phyloP scores from a whole-genome alignment of 2,888 invertebrate genomes.

The Amphipoea oculea region DNA sequence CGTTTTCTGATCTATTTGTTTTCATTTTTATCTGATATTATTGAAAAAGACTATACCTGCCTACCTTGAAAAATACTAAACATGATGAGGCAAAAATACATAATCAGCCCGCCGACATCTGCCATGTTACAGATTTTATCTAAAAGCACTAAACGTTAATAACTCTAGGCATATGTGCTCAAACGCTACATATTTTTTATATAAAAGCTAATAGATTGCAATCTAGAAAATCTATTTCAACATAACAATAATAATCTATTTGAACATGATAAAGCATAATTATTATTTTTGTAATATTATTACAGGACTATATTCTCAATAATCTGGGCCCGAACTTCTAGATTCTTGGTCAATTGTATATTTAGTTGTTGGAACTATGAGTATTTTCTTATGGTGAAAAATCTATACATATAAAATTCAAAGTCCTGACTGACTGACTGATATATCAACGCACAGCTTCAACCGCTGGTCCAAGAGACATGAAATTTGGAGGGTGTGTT shows the following conservation, averaged over 20 bases:
- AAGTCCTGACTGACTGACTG: no score
- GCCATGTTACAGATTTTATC: neutral
- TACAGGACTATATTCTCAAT: neutral
- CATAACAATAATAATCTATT: no score
- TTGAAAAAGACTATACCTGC: neutral
- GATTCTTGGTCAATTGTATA: neutral
- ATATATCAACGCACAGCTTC: no score
- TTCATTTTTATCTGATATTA: neutral
- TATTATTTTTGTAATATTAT: neutral
- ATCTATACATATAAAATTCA: no score
- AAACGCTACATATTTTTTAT: neutral
- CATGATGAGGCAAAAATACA: neutral
- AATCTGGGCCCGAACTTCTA: neutral
- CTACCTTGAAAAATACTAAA: neutral
- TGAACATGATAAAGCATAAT: neutral
- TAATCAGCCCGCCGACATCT: neutral
- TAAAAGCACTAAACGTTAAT: neutral
- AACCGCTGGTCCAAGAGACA: no score
- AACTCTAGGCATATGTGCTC: neutral
- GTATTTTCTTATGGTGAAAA: neutral
- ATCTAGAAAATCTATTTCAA: slow-evolving; percentile 6
- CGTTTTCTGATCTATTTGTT: neutral
- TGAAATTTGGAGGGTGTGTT: no score
- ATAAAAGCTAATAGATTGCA: neutral
- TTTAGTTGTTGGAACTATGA: neutral